A percentile compares a stretch with the other conserved stretches of the same genome.
Evolutionary conservation across 2,113 vertebrate genomes (phyloP).

Genomic region (Limnothrissa miodon): DNA sequence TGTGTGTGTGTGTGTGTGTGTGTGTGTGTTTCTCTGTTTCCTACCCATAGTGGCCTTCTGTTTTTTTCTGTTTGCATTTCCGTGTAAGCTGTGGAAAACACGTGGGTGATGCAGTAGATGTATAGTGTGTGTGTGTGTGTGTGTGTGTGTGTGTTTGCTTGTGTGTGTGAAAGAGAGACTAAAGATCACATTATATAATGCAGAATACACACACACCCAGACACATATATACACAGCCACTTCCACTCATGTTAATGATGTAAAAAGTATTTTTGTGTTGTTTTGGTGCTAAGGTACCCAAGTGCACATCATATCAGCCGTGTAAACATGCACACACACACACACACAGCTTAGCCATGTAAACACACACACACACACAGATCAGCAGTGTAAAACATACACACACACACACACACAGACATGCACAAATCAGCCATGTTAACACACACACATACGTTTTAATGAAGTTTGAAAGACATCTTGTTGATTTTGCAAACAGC

Average conservation of each 20-base stretch:
- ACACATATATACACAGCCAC: too few species aligned
- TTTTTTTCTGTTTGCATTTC: conserved; percentile 29
- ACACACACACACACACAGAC: background rate
- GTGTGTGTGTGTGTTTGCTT: background rate
- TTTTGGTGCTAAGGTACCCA: background rate
- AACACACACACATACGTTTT: background rate
- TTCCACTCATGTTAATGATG: background rate
- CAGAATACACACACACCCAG: too few species aligned
- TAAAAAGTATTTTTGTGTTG: background rate
- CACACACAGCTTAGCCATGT: background rate
- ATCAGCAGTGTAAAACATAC: background rate
- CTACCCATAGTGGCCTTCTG: background rate
- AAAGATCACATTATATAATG: too few species aligned
- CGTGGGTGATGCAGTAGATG: conserved; percentile 41
- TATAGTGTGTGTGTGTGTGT: background rate
- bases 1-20: conserved; percentile 1
- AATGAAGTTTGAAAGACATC: conserved; percentile 8
- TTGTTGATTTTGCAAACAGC: background rate
- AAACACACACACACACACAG: background rate
- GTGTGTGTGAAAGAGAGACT: background rate
- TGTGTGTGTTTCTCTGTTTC: conserved; percentile 7
- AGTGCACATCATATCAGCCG: background rate
- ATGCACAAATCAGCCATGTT: background rate
- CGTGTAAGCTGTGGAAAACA: conserved; percentile 53
- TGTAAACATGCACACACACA: background rate